Evolutionary conservation across 2,113 vertebrate species (phyloP).

Genomic region (Abramis brama): DNA sequence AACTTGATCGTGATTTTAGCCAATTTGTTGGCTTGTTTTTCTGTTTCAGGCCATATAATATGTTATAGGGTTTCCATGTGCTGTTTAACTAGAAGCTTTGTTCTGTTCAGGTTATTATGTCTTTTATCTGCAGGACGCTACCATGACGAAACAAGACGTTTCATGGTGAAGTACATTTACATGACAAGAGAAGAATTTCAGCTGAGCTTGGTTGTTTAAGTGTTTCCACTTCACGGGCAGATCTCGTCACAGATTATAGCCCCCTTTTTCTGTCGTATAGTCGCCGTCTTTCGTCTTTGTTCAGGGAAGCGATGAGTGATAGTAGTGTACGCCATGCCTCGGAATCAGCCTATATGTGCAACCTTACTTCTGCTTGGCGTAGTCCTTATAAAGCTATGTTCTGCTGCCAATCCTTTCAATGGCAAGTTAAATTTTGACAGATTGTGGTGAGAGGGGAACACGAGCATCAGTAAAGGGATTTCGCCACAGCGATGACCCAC

Average conservation of each 20-base stretch:
- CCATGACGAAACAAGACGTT: slow-evolving; percentile 74
- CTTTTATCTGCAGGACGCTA: slow-evolving; percentile 72
- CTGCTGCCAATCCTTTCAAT: slow-evolving; percentile 75
- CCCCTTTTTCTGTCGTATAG: slow-evolving; percentile 52
- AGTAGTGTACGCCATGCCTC: not conserved
- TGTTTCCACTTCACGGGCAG: slow-evolving; percentile 74
- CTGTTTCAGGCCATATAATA: not conserved
- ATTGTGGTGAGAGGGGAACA: slow-evolving; percentile 83
- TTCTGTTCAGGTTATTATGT: slow-evolving; percentile 43
- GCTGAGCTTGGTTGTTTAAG: slow-evolving; percentile 81
- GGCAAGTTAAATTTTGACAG: slow-evolving; percentile 81
- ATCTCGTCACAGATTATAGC: slow-evolving; percentile 71
- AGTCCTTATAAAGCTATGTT: slow-evolving; percentile 81
- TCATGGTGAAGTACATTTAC: slow-evolving; percentile 81
- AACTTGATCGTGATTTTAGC: not conserved
- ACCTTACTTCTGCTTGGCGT: slow-evolving; percentile 81
- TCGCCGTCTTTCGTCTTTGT: slow-evolving; percentile 57
- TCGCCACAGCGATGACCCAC: slow-evolving; percentile 77
- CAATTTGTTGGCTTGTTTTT: not conserved
- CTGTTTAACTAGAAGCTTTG: slow-evolving; percentile 2
- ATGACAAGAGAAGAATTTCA: slow-evolving; percentile 79
- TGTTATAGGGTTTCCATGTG: not conserved
- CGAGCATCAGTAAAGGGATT: slow-evolving; percentile 79
- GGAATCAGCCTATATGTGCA: slow-evolving; percentile 56
- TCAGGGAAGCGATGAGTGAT: slow-evolving; percentile 24